Conservation (phyloP, 2,888 invertebrate genomes). For the Lepetodrilus schrolli region DNA sequence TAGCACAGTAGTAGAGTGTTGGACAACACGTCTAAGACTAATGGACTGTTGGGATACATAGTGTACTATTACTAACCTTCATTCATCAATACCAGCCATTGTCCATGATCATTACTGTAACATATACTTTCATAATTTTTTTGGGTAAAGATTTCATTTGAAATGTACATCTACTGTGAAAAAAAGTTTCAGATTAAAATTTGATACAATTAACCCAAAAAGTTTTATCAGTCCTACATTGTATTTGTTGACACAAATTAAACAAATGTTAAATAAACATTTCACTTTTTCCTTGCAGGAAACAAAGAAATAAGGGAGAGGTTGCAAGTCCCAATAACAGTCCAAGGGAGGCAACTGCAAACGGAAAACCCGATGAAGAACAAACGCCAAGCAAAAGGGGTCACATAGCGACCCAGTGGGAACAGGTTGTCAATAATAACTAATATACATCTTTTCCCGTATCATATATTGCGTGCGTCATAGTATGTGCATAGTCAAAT, state of each 20-base stretch:
- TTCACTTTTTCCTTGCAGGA: conserved; percentile 22
- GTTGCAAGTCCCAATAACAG: neutral
- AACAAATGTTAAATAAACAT: too few relatives aligned
- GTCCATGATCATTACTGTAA: too few relatives aligned
- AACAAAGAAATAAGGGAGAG: neutral
- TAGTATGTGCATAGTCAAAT: too few relatives aligned
- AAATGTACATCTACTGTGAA: neutral
- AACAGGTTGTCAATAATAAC: conserved; percentile 19
- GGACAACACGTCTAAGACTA: too few relatives aligned
- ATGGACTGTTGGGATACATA: too few relatives aligned
- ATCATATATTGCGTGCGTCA: too few relatives aligned
- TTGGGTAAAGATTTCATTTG: neutral
- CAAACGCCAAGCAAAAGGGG: neutral
- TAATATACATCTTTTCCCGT: too few relatives aligned
- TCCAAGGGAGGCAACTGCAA: conserved; percentile 21
- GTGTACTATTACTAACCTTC: too few relatives aligned
- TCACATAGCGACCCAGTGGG: conserved; percentile 22
- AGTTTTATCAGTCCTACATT: neutral
- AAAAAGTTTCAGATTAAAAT: neutral
- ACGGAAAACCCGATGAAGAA: neutral
- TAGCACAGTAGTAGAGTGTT: too few relatives aligned
- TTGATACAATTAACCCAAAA: neutral
- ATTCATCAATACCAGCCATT: too few relatives aligned
- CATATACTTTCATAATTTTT: neutral
- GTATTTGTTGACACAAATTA: neutral